phyloP scores from a whole-genome alignment of 2,797 vertebrate species.

The Chaenodraco wilsoni region DNA sequence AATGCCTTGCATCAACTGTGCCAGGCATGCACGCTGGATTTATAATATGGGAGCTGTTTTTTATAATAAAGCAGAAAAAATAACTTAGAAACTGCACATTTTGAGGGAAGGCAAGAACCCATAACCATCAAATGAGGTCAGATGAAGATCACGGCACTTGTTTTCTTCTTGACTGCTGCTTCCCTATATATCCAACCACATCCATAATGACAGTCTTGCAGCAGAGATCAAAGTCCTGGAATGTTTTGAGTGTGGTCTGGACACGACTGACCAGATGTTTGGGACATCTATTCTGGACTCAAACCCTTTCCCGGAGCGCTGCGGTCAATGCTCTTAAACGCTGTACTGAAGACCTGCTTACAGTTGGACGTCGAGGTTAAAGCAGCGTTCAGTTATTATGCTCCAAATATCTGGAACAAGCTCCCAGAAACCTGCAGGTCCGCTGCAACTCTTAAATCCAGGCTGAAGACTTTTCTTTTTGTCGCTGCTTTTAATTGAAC shows the following conservation, averaged over 20 bases:
- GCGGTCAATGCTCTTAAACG: conserved; percentile 34
- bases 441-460: too few relatives aligned
- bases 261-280: conserved; percentile 75
- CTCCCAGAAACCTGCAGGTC: too few relatives aligned
- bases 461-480: too few relatives aligned
- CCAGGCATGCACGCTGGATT: not conserved
- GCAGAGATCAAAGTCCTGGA: conserved; percentile 63
- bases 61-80: conserved; percentile 8
- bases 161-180: conserved; percentile 52
- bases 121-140: conserved; percentile 31
- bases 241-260: conserved; percentile 72
- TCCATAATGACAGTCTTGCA: conserved; percentile 80
- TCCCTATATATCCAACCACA: conserved; percentile 73
- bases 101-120: conserved; percentile 1
- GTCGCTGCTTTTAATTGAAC: too few relatives aligned
- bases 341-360: conserved; percentile 11
- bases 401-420: too few relatives aligned
- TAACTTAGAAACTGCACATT: conserved; percentile 33
- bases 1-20: not conserved
- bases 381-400: too few relatives aligned
- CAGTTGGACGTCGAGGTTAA: not conserved
- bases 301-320: conserved; percentile 43
- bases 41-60: not conserved
- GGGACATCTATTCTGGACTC: conserved; percentile 75
- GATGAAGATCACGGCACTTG: conserved; percentile 47